phyloP scores from a whole-genome alignment of 2,113 vertebrate genomes.

The Candoia aspera region DNA sequence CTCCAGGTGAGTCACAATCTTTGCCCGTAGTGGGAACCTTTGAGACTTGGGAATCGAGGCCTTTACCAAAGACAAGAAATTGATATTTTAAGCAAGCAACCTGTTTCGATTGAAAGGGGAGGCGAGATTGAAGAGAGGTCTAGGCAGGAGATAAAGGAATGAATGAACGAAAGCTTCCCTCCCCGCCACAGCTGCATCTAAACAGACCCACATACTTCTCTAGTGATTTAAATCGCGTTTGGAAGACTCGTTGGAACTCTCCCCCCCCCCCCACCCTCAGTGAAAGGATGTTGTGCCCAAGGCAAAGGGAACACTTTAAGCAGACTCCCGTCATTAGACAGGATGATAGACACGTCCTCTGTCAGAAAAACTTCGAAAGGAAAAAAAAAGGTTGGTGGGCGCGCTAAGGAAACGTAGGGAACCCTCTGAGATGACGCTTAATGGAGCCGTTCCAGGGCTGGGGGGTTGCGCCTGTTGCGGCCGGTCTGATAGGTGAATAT shows the following conservation, averaged over 20 bases:
- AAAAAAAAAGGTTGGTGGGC: background rate
- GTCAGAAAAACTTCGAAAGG: background rate
- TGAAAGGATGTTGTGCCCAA: conserved; percentile 34
- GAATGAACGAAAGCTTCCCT: background rate
- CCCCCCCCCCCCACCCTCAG: background rate
- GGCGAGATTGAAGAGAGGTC: conserved; percentile 15
- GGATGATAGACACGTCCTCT: conserved; percentile 53
- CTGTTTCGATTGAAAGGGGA: background rate
- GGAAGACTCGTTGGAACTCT: conserved; percentile 52
- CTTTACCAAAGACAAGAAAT: background rate
- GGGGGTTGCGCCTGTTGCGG: conserved; percentile 3
- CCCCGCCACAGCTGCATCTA: background rate
- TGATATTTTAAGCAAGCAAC: background rate
- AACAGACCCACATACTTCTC: background rate
- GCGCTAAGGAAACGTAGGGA: background rate
- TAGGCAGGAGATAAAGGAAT: background rate
- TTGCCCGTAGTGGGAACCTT: background rate
- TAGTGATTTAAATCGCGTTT: conserved; percentile 56
- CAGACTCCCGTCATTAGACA: conserved; percentile 42
- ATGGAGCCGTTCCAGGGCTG: conserved; percentile 41
- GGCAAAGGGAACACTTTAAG: conserved; percentile 54
- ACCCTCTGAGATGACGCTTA: conserved; percentile 24
- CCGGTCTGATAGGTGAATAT: conserved; percentile 21
- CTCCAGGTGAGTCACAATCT: background rate
- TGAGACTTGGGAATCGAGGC: background rate